Percentiles rank a stretch among this genome's conserved stretches.
Conservation (phyloP, 2,113 vertebrate species). For the Pedetes capensis region DNA sequence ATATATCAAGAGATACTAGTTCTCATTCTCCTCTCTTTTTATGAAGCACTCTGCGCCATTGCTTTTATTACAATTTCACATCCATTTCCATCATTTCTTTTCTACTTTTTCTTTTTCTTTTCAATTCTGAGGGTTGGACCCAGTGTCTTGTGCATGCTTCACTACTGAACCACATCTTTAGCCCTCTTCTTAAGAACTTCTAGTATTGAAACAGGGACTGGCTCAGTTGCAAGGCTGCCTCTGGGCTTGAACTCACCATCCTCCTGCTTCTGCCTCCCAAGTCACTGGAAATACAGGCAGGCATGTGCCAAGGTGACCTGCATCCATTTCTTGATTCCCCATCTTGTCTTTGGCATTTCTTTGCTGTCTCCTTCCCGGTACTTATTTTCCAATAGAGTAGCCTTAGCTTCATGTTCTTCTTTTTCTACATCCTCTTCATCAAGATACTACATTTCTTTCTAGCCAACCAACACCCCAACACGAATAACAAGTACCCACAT, state of each 20-base stretch:
- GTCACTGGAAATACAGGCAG: no score
- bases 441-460: neutral
- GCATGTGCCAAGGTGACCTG: no score
- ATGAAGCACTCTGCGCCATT: neutral
- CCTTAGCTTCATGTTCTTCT: neutral
- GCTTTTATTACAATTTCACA: accelerated
- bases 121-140: no score
- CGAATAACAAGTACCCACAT: neutral
- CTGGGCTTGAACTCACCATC: no score
- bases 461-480: neutral
- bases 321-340: neutral
- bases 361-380: neutral
- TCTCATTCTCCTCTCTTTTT: neutral
- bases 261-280: no score
- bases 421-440: neutral
- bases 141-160: no score
- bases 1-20: accelerated
- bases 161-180: no score
- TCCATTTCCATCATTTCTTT: no score
- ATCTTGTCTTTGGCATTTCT: neutral
- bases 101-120: no score
- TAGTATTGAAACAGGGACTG: no score
- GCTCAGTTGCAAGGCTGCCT: no score
- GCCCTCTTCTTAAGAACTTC: no score
- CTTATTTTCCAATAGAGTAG: accelerated